These are phyloP conservation scores for Melanotaenia boesemani DNA, from an alignment of 2,797 vertebrate species.

Conservation along the genomic window DNA sequence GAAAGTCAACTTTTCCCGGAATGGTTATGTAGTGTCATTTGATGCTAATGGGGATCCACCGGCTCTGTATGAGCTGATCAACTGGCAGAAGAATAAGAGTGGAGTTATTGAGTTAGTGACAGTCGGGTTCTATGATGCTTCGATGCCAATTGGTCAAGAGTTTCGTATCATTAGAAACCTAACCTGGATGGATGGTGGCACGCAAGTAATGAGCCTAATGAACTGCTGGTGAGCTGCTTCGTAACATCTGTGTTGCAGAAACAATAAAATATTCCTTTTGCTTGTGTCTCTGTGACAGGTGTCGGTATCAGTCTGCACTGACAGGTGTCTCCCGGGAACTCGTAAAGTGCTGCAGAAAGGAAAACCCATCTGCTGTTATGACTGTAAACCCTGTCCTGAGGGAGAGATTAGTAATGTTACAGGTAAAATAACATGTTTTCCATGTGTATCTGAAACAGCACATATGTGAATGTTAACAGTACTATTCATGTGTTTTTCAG, in stretches of 20 bases:
- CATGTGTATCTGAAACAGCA: too few relatives aligned
- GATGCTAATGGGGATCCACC: slow-evolving; percentile 80
- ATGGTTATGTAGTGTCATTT: slow-evolving; percentile 79
- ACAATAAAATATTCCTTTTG: rapidly evolving
- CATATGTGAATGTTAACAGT: background rate
- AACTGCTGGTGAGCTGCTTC: slow-evolving; percentile 61
- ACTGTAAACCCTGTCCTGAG: slow-evolving; percentile 82
- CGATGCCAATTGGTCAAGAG: slow-evolving; percentile 64
- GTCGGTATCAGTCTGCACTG: slow-evolving; percentile 76
- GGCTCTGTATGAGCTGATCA: slow-evolving; percentile 80
- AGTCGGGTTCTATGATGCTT: slow-evolving; percentile 77
- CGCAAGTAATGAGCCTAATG: slow-evolving; percentile 52
- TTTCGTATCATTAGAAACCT: slow-evolving; percentile 65
- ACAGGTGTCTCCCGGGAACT: slow-evolving; percentile 74
- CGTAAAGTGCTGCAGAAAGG: slow-evolving; percentile 77
- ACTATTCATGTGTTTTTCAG: slow-evolving; percentile 33
- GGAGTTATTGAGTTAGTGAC: slow-evolving; percentile 65
- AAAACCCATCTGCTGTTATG: slow-evolving; percentile 80
- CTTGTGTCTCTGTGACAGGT: slow-evolving; percentile 53
- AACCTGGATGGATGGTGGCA: slow-evolving; percentile 60
- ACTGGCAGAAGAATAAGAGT: slow-evolving; percentile 73
- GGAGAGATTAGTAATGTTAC: slow-evolving; percentile 80
- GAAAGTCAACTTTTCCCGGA: slow-evolving; percentile 72
- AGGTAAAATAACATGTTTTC: slow-evolving; percentile 47
- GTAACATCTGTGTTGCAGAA: slow-evolving; percentile 36